Evolutionary conservation across 2,113 vertebrate species (phyloP).

Genomic region (Buteo buteo): DNA sequence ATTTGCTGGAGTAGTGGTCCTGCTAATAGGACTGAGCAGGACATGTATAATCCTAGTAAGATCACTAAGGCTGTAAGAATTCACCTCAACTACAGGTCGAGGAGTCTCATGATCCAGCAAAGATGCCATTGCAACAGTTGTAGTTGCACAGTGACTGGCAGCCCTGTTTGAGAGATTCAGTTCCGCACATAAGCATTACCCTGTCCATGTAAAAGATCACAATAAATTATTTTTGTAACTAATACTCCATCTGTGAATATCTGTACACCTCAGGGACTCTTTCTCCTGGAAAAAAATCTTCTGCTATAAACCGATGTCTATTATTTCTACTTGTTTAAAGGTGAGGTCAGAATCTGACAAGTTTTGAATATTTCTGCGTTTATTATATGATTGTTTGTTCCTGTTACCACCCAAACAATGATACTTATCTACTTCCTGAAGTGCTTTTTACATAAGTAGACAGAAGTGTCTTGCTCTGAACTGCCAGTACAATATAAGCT

Average conservation of each 20-base stretch:
- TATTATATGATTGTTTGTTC: background rate
- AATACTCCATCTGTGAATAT: background rate
- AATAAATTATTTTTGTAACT: background rate
- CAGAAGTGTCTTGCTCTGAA: background rate
- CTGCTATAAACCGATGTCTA: background rate
- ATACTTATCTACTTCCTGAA: background rate
- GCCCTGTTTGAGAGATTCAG: background rate
- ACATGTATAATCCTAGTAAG: background rate
- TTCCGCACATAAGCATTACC: fast-evolving
- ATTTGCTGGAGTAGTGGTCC: background rate
- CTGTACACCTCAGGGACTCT: background rate
- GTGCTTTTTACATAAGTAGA: background rate
- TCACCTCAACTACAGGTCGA: background rate
- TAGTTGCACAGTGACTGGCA: background rate
- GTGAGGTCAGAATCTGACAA: background rate
- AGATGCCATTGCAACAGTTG: background rate
- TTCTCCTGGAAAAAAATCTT: background rate
- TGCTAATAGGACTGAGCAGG: background rate
- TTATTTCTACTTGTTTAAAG: background rate
- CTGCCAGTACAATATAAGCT: background rate
- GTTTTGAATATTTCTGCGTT: background rate
- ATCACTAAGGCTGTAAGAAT: background rate
- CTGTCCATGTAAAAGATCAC: background rate
- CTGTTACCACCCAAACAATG: background rate
- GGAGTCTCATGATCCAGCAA: background rate